Evolutionary conservation across 2,797 vertebrate genomes (phyloP).

Genomic region (Lemur catta): DNA sequence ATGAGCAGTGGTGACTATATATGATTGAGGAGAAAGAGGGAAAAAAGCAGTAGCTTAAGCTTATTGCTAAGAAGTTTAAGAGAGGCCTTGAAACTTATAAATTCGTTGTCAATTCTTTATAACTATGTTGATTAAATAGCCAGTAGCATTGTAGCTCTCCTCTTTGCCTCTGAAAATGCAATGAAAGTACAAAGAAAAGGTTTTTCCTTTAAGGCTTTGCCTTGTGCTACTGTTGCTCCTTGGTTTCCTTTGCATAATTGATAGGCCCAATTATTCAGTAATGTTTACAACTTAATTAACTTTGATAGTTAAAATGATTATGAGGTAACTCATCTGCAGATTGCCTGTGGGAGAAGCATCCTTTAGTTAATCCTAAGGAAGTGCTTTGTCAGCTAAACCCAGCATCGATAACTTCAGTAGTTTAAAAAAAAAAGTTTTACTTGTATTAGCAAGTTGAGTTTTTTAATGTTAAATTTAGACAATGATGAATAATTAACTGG

Average conservation of each 20-base stretch:
- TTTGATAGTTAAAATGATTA: conserved; percentile 28
- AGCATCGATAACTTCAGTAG: neutral
- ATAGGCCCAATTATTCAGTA: conserved; percentile 42
- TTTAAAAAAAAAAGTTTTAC: neutral
- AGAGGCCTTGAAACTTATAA: neutral
- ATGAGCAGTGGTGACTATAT: neutral
- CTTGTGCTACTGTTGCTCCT: conserved; percentile 40
- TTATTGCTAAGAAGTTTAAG: conserved; percentile 52
- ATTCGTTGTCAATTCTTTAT: neutral
- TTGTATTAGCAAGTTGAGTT: conserved; percentile 8
- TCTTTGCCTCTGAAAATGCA: conserved; percentile 22
- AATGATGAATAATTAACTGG: conserved; percentile 35
- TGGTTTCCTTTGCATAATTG: conserved; percentile 4
- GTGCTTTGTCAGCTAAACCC: neutral
- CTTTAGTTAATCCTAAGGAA: conserved; percentile 39
- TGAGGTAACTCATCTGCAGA: neutral
- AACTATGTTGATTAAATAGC: conserved; percentile 33
- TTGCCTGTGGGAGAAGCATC: neutral
- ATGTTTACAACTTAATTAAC: conserved; percentile 64
- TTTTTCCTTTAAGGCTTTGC: conserved; percentile 43
- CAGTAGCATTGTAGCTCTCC: conserved; percentile 42
- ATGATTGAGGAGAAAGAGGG: neutral
- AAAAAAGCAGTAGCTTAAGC: conserved; percentile 18
- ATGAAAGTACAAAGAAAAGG: conserved; percentile 29
- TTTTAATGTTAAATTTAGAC: conserved; percentile 38